These are phyloP conservation scores for Panurus biarmicus DNA, from an alignment of 2,113 vertebrate genomes.

Conservation along the genomic window DNA sequence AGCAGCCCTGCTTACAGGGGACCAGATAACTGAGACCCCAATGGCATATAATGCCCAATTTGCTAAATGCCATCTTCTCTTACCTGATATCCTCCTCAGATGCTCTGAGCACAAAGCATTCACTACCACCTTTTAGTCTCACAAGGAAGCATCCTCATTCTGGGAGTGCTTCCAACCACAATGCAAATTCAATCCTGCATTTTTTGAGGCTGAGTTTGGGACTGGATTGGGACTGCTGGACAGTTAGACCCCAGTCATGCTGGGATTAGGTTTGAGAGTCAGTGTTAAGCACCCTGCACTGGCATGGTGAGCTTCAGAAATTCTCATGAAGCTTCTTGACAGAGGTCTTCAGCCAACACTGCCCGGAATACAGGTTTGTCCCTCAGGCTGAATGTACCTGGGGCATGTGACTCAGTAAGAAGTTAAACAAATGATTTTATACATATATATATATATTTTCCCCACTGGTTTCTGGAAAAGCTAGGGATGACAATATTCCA, in stretches of 20 bases:
- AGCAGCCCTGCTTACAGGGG: not conserved
- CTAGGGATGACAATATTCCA: not conserved
- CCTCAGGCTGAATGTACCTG: not conserved
- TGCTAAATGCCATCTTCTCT: not conserved
- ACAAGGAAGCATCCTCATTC: not conserved
- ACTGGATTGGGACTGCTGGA: not conserved
- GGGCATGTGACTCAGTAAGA: rapidly evolving
- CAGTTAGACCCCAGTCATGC: not conserved
- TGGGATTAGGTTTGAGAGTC: not conserved
- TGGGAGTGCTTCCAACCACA: not conserved
- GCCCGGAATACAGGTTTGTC: not conserved
- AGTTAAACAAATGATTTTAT: not conserved
- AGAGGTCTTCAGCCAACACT: not conserved
- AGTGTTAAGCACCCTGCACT: not conserved
- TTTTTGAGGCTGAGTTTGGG: not conserved
- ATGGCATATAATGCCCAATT: not conserved
- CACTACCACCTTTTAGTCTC: not conserved
- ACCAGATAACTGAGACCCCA: not conserved
- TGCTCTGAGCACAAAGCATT: not conserved
- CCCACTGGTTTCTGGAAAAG: not conserved
- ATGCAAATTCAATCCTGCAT: not conserved
- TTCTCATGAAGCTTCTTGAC: not conserved
- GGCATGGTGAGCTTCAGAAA: not conserved
- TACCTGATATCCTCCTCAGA: not conserved
- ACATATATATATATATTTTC: not conserved